Evolutionary conservation across 2,888 invertebrate species (phyloP).

Genomic region (Ophion ventricosus): DNA sequence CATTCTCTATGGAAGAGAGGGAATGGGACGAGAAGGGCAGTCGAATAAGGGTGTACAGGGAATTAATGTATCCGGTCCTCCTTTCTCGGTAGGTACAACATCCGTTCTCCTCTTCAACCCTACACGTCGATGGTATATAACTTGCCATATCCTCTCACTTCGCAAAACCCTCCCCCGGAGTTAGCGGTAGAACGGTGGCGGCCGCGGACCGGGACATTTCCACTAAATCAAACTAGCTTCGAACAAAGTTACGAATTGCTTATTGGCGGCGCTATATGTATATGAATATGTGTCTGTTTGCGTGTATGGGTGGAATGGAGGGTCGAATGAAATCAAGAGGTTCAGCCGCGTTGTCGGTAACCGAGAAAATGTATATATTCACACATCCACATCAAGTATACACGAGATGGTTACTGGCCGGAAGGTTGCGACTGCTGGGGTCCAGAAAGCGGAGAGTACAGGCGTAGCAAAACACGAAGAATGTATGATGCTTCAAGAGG

Average conservation of each 20-base stretch:
- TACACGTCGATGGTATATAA: constrained; percentile 20
- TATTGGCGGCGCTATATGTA: constrained; percentile 66
- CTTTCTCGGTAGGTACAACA: constrained; percentile 26
- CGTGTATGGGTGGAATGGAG: constrained; percentile 25
- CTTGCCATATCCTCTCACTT: constrained; percentile 28
- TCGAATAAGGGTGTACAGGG: constrained; percentile 30
- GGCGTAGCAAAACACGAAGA: constrained; percentile 26
- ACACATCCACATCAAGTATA: constrained; percentile 24
- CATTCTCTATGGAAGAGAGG: constrained; percentile 2
- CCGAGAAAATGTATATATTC: constrained; percentile 42
- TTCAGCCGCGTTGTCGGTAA: constrained; percentile 36
- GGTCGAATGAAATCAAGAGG: constrained; percentile 36
- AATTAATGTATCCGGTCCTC: constrained; percentile 61
- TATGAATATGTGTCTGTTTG: constrained; percentile 29
- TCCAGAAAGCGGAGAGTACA: neutral
- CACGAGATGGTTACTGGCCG: neutral
- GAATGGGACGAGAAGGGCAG: neutral
- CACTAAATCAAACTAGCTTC: constrained; percentile 73
- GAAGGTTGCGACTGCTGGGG: neutral
- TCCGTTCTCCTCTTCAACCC: neutral
- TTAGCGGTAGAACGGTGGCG: constrained; percentile 39
- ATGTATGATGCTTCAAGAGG: constrained; percentile 15
- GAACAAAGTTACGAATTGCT: constrained; percentile 73
- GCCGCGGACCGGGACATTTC: constrained; percentile 54
- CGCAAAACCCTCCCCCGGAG: constrained; percentile 28